Conservation (phyloP, 2,797 vertebrate genomes). For the Cuniculus paca region DNA sequence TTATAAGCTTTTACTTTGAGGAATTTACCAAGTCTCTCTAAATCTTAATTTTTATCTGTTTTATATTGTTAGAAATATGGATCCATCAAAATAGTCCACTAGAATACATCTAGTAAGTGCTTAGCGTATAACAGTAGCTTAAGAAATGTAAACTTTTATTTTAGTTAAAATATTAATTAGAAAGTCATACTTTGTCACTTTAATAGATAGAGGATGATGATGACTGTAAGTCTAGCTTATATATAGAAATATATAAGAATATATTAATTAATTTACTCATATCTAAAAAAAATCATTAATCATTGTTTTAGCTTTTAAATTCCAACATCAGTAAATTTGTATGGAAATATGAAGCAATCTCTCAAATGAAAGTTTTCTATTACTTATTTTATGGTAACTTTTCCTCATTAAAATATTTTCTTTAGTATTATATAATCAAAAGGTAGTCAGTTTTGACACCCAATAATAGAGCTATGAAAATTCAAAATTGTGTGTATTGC, state of each 20-base stretch:
- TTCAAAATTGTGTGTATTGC: neutral
- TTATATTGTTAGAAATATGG: neutral
- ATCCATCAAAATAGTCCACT: neutral
- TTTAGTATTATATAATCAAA: neutral
- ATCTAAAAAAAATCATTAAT: neutral
- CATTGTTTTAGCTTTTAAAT: slow-evolving; percentile 14
- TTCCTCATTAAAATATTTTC: neutral
- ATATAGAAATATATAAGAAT: neutral
- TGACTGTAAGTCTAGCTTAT: neutral
- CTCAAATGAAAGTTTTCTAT: neutral
- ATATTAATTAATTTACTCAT: neutral
- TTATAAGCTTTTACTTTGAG: neutral
- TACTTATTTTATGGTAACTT: neutral
- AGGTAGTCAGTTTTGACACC: slow-evolving; percentile 9
- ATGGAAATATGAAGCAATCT: neutral
- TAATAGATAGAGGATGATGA: neutral
- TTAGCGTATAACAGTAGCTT: neutral
- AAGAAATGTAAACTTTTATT: neutral
- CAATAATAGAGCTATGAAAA: neutral
- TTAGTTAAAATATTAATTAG: neutral
- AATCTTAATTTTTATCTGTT: neutral
- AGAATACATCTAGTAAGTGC: neutral
- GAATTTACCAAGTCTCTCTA: neutral
- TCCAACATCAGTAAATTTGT: neutral
- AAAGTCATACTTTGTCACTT: neutral